A percentile compares a stretch with the other conserved stretches of the same genome.
Conservation (phyloP, 2,797 vertebrate species). For the Lates japonicus region DNA sequence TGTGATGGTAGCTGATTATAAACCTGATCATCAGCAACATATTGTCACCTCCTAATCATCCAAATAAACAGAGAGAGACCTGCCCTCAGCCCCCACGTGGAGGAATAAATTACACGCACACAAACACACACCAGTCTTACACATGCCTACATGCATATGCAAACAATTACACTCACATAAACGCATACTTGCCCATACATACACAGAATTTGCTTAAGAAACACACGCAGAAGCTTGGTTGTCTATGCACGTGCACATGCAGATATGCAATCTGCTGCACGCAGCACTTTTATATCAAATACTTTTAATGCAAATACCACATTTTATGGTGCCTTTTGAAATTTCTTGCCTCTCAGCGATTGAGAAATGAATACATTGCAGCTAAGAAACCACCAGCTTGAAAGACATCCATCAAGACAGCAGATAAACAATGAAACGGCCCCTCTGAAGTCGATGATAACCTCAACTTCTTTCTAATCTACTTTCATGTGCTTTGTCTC, state of each 20-base stretch:
- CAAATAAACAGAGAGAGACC: conserved; percentile 79
- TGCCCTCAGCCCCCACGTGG: conserved; percentile 64
- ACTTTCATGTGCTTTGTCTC: conserved; percentile 83
- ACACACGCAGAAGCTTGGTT: neutral
- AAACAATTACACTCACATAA: conserved; percentile 28
- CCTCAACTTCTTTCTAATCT: conserved; percentile 80
- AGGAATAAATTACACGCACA: conserved; percentile 72
- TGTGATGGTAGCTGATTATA: conserved; percentile 85
- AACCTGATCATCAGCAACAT: conserved; percentile 83
- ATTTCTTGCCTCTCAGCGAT: conserved; percentile 55
- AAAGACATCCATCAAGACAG: conserved; percentile 79
- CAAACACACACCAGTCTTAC: conserved; percentile 6
- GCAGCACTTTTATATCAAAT: conserved; percentile 75
- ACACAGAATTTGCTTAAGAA: neutral
- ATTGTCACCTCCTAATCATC: conserved; percentile 84
- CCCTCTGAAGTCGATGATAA: conserved; percentile 74
- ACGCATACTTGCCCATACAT: conserved; percentile 16
- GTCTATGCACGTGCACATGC: neutral
- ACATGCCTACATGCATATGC: conserved; percentile 44
- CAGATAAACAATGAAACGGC: conserved; percentile 76
- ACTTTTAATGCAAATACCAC: conserved; percentile 71
- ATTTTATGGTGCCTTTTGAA: conserved; percentile 71
- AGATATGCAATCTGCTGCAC: conserved; percentile 48
- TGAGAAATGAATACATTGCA: conserved; percentile 54
- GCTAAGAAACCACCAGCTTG: conserved; percentile 55